Evolutionary conservation across 2,888 invertebrate genomes (phyloP), one percentile per base, ranked within the genome.

Genomic region (Catocala sponsa): DNA sequence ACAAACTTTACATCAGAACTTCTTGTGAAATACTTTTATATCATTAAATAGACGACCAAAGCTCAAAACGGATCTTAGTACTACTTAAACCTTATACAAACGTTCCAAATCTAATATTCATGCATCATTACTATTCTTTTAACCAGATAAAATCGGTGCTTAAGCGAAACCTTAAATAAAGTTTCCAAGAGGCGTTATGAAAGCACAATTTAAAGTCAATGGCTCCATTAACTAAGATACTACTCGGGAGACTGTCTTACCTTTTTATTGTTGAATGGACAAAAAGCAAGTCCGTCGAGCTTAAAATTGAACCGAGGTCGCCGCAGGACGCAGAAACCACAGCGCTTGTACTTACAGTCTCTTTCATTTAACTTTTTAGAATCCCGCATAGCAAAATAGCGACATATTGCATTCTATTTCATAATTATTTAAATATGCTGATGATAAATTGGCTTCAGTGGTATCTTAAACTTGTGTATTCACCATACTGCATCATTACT

Each of bases 301-400:
- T 77, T 76, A 68, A 77, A 70, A 75, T 70, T 72, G 50, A 68
- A 71, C 55, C 38, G 48, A 60, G 54, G 64, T 74, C 71, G 53
- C 69, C 47, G 68, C 64, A 66, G 66, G 70, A 72, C 59, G 59
- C 63, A 49, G 65, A 78, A 85, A 86, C 86, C 86, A 73, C 86
- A 84, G 72, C 76, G 59, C 72, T 81, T 78, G 79, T 76, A 76
- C 68, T 52, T 68, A 70, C 70, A 68, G 78, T 72, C 76, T 85
- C 81, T 86, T 89, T 87, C 82, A 87, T 89, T 87, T 82, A 82
- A 84, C 79, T 83, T 87, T 88, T 88, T 69, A 68, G 60, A 50
- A 51, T 54, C 51, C 59, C 51, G 60, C 59, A 58, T n/a, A 49
- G 4, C 5, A 4, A 42, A 25, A 48, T 6, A 35, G 11, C 25